Base-by-base conservation (phyloP, 2,888 invertebrate genomes). In the Eucera pruinosa region DNA sequence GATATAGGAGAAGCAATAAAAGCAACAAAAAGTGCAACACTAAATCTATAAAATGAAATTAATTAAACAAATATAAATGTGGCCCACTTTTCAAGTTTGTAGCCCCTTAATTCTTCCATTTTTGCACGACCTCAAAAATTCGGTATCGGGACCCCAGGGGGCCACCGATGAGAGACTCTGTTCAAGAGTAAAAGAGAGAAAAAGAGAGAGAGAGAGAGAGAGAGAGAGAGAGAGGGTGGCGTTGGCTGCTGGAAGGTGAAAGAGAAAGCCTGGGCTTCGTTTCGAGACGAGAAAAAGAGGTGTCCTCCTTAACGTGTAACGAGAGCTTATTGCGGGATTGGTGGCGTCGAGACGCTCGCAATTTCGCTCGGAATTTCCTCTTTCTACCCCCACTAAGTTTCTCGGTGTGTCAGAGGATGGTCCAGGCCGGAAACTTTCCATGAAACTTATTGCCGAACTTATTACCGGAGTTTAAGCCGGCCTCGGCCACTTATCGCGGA, bases 381-480 rank as follows among this genome's bases (percentile, higher is more conserved):
- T 55, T 57, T 57, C 62, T 7, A 41, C 43, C 30, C 18, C 33
- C 52, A 20, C 39, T n/a, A n/a, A n/a, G n/a, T n/a, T n/a, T 55
- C 54, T 18, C 39, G 52, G 18, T 15, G 52, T 48, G 30, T 23
- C 47, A 27, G 48, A 23, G 33, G 54, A 57, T 48, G 65, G 54
- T 36, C 69, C 65, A 61, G 73, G 71, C 72, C 70, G 78, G 80
- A 84, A 88, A 88, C 86, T 88, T 86, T 83, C 79, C 64, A 47
- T 48, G 81, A 70, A 89, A 89, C 88, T 89, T 89, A 89, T 89
- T 88, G 89, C 83, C 82, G 76, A 89, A 89, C 89, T 89, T 89
- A 89, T 89, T 89, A 89, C 86, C 73, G 74, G 87, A 88, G 88
- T 88, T 89, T 86, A 88, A 87, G 80, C 86, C 81, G 74, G 82